Evolutionary conservation across 2,888 invertebrate genomes (phyloP), one percentile per base, ranked within the genome.

Genomic region (Rhingia rostrata): DNA sequence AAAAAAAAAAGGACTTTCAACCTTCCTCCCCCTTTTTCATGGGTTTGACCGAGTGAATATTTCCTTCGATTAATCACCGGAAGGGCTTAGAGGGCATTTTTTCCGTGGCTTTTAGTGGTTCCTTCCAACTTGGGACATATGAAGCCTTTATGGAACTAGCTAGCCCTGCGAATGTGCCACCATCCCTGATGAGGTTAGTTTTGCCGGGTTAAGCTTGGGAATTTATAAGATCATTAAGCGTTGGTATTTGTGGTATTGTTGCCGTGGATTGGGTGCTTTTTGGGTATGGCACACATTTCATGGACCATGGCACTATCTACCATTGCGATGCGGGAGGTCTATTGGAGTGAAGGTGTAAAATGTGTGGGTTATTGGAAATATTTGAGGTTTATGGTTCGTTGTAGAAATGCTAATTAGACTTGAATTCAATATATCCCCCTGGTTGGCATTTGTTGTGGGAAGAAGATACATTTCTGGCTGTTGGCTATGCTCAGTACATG

Each of bases 171-270:
- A 22, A 22, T 22, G 22, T 22, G 2, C 22, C 22, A 22, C 22
- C 22, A 22, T 22, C 22, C 30, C 45, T 12, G 41, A 0, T 14
- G 7, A n/a, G 12, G 22, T 4, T 67, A 37, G 54, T 10, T 70
- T 49, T 49, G 22, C 37, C 6, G 43, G 49, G 70, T 54, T 79
- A 73, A 39, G 60, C 56, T 72, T 58, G 22, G 54, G 43, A 79
- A 79, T 73, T 66, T 79, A 73, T 80, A 61, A 60, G 66, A 73
- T 67, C 79, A 80, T 80, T 74, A 80, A 80, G 66, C 67, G 73
- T 67, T 66, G 61, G 61, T 74, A 61, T 80, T 66, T 79, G 79
- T 79, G 79, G 79, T 60, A 73, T 60, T 73, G 73, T 72, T 78
- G 56, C 6, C 56, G 63, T 1, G 30, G 33, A 22, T 37, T 32